Base-by-base conservation (phyloP, 1,140 invertebrate species). In the Sinella curviseta region DNA sequence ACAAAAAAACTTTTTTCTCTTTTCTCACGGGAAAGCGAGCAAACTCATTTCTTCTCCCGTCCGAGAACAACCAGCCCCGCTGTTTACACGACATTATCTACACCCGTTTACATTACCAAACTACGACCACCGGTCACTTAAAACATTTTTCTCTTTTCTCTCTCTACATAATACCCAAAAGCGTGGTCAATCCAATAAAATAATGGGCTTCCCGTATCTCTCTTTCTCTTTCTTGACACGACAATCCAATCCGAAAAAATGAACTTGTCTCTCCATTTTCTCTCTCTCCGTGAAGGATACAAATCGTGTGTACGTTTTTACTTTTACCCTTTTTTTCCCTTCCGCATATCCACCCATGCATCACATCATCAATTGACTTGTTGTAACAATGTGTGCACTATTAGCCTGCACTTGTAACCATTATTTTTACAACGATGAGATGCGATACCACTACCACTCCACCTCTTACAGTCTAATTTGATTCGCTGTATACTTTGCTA, bases 331-430 rank as follows among this genome's bases (percentile, higher is more conserved):
- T 70, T 70, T 60, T 26, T 60, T 26, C 24, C 14, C 24, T n/a
- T 26, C 24, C 57, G 14, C 57, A n/a, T 26, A 17, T 70, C 65
- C 65, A 70, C 3, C 31, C 65, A 70, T 31, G 65, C 65, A 70
- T 70, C 65, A 70, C 65, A 33, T 70, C 65, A 70, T 70, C 65
- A 70, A 70, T 70, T 70, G 65, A 70, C 65, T 70, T 70, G 65
- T 70, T 70, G 65, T 14, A 70, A 70, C 57, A 48, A 48, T 48
- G 39, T 48, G 39, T 48, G 8, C 39, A 48, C 39, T 48, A 48
- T 48, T 48, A 48, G 39, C 20, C 8, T 12, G 8, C 39, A 12
- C 8, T 20, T 12, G 8, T 48, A 48, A 48, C 8, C 39, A 48
- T 48, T 48, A 48, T 48, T 48, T 48, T 48, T 48, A 48, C 39